These are phyloP conservation scores for Hydrolagus colliei DNA, from an alignment of 2,797 vertebrate genomes.

Conservation along the genomic window DNA sequence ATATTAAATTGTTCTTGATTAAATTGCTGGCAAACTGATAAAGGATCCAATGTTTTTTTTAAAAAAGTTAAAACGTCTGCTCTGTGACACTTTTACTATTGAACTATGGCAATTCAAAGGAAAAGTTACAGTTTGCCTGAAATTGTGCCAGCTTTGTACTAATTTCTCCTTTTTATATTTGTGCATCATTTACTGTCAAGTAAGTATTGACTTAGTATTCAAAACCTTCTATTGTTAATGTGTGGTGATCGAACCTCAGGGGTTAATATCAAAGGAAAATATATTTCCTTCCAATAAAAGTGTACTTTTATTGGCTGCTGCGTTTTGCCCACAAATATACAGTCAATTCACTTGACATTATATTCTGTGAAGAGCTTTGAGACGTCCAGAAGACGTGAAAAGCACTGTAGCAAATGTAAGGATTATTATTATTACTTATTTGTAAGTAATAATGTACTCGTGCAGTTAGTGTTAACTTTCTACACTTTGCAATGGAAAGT, in stretches of 20 bases:
- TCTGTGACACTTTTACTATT: too few species aligned
- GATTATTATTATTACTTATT: too few species aligned
- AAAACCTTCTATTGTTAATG: neutral
- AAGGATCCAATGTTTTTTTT: neutral
- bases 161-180: slow-evolving; percentile 7
- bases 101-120: neutral
- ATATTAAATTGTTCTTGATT: neutral
- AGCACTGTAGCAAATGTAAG: too few species aligned
- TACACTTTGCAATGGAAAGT: too few species aligned
- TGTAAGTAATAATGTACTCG: too few species aligned
- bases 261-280: neutral
- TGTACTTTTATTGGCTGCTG: too few species aligned
- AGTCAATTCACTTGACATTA: too few species aligned
- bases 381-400: too few species aligned
- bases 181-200: slow-evolving; percentile 15
- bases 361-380: too few species aligned
- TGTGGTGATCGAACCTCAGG: neutral
- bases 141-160: neutral
- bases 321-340: too few species aligned
- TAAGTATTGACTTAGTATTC: neutral
- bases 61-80: neutral
- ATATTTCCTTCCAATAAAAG: neutral
- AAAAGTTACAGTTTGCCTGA: too few species aligned
- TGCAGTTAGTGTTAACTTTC: too few species aligned
- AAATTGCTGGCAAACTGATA: neutral